These are phyloP conservation scores for Clamator glandarius DNA, from an alignment of 2,797 vertebrate genomes.

Conservation along the genomic window DNA sequence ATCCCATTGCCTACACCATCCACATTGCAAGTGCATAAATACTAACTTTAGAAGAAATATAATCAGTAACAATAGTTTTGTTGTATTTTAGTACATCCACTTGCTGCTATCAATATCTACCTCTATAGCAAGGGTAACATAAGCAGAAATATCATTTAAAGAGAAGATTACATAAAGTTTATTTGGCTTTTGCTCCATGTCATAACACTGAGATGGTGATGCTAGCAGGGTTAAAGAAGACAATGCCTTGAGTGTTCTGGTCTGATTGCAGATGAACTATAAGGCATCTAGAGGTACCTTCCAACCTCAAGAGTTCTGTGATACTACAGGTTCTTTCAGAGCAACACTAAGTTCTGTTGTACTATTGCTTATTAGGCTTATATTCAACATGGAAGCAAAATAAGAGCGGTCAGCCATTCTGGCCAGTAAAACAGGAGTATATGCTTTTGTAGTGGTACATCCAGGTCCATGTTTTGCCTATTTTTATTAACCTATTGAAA, in stretches of 20 bases:
- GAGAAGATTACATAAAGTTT: background rate
- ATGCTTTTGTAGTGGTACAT: background rate
- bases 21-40: background rate
- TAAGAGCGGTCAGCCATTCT: background rate
- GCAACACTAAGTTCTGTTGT: background rate
- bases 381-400: background rate
- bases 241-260: rapidly evolving
- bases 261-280: background rate
- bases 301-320: background rate
- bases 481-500: background rate
- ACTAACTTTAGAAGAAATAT: background rate
- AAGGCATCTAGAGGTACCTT: background rate
- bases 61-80: background rate
- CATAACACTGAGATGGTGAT: background rate
- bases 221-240: background rate
- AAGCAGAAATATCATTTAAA: background rate
- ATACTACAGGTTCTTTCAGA: background rate
- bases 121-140: background rate
- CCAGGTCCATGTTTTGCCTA: background rate
- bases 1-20: background rate
- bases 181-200: background rate
- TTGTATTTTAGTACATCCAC: background rate
- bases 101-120: background rate
- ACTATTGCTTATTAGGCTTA: background rate
- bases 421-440: background rate